Evolutionary conservation across 1,140 invertebrate genomes (phyloP).

Genomic region (Zaprionus nigranus): DNA sequence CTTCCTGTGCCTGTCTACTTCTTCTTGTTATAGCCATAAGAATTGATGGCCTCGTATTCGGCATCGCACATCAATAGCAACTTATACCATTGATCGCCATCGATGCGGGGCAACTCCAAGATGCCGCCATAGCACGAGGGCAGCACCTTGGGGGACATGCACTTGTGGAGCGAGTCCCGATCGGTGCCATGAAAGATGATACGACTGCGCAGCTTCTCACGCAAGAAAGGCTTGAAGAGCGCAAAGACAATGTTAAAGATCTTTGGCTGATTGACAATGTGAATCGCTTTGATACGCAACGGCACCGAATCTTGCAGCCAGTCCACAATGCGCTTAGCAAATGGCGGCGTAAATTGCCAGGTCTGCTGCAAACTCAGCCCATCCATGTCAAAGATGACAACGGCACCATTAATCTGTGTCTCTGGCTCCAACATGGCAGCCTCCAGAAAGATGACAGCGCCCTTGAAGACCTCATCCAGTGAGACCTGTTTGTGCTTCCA

Average conservation of each 20-base stretch:
- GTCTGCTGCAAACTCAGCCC: constrained; percentile 91
- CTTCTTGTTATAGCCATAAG: constrained; percentile 90
- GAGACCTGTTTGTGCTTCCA: constrained; percentile 93
- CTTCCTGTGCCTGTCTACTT: constrained; percentile 11
- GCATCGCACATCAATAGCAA: constrained; percentile 89
- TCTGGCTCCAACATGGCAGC: constrained; percentile 91
- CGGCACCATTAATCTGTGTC: constrained; percentile 90
- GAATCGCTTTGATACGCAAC: constrained; percentile 92
- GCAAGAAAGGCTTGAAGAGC: constrained; percentile 94
- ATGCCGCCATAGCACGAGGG: constrained; percentile 92
- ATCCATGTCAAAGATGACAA: constrained; percentile 94
- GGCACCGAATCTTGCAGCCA: constrained; percentile 92
- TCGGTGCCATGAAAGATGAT: constrained; percentile 94
- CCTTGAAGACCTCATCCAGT: constrained; percentile 93
- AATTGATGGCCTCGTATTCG: constrained; percentile 91
- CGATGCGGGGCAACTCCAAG: constrained; percentile 87
- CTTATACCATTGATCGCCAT: constrained; percentile 90
- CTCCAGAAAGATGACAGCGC: constrained; percentile 91
- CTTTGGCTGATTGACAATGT: constrained; percentile 94
- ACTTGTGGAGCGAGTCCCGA: constrained; percentile 90
- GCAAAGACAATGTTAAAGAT: constrained; percentile 95
- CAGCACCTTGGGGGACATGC: constrained; percentile 91
- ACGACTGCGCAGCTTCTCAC: constrained; percentile 89
- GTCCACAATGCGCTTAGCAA: constrained; percentile 92
- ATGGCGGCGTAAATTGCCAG: constrained; percentile 92